phyloP scores from a whole-genome alignment of 2,888 invertebrate species.

The Apamea epomidion region DNA sequence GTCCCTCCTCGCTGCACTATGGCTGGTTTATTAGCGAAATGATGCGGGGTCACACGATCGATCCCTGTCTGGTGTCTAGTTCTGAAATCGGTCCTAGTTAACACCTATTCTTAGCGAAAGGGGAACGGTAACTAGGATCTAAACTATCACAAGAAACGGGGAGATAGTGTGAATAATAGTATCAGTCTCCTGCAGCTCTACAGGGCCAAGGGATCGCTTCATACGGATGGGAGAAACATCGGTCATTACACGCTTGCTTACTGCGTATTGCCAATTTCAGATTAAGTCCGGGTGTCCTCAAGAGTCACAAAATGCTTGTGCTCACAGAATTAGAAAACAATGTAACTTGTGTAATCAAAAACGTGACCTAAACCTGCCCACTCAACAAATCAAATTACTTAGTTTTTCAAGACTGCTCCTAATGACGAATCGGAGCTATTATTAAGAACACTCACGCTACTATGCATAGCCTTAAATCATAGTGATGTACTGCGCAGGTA shows the following conservation, averaged over 20 bases:
- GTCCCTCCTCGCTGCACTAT: slow-evolving; percentile 39
- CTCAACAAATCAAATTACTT: slow-evolving; percentile 15
- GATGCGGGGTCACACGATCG: slow-evolving; percentile 58
- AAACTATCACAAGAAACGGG: not conserved
- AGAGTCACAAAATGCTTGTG: too few relatives aligned
- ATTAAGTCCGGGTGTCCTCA: not conserved
- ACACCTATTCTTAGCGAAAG: slow-evolving; percentile 48
- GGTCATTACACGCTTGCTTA: not conserved
- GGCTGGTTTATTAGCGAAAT: slow-evolving; percentile 62
- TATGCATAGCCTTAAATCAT: slow-evolving; percentile 27
- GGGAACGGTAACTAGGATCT: slow-evolving; percentile 22
- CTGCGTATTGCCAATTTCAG: not conserved
- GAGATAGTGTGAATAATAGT: slow-evolving; percentile 20
- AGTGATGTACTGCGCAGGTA: slow-evolving; percentile 10
- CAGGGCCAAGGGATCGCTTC: not conserved
- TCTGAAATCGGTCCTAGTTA: slow-evolving; percentile 48
- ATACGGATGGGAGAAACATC: not conserved
- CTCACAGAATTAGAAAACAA: not conserved
- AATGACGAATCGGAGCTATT: slow-evolving; percentile 17
- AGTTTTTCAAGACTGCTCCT: slow-evolving; percentile 8
- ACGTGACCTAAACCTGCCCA: not conserved
- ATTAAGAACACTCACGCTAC: slow-evolving; percentile 23
- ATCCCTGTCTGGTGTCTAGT: slow-evolving; percentile 47
- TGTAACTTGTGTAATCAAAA: not conserved
- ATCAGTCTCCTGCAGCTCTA: not conserved